Evolutionary conservation across 2,113 vertebrate genomes (phyloP).

Genomic region (Colistium nudipinnis): DNA sequence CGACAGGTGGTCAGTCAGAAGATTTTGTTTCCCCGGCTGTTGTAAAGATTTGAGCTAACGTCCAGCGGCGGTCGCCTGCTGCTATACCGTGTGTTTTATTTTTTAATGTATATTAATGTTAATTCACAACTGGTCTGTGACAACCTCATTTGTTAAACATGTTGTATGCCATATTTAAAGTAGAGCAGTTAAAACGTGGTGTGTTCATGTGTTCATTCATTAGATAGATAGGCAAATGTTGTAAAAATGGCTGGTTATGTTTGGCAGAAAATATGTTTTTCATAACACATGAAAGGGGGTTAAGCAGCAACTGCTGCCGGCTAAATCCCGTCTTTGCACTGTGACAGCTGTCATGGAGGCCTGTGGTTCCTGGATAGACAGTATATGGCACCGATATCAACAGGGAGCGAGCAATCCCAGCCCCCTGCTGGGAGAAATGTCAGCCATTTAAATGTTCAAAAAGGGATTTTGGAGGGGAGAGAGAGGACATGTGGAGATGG

Average conservation of each 20-base stretch:
- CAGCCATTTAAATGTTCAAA: slow-evolving; percentile 54
- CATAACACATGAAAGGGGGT: slow-evolving; percentile 18
- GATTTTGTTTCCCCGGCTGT: background rate
- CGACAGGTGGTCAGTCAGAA: background rate
- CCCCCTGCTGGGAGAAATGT: slow-evolving; percentile 50
- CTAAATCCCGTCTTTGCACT: slow-evolving; percentile 45
- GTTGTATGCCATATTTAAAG: background rate
- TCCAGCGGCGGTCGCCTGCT: background rate
- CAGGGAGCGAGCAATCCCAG: slow-evolving; percentile 39
- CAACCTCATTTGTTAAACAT: background rate
- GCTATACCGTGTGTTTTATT: background rate
- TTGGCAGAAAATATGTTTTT: too few relatives aligned
- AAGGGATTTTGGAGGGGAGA: slow-evolving; percentile 20
- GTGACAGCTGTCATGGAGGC: slow-evolving; percentile 56
- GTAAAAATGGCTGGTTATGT: too few relatives aligned
- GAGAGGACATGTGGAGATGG: slow-evolving; percentile 19
- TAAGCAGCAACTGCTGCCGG: slow-evolving; percentile 36
- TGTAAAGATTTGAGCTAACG: background rate
- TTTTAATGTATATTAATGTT: background rate
- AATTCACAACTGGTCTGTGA: background rate
- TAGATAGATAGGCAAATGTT: too few relatives aligned
- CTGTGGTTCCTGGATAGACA: slow-evolving; percentile 42
- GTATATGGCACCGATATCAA: slow-evolving; percentile 44
- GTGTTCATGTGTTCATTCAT: background rate
- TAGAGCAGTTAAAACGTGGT: background rate